A percentile compares a stretch with the other conserved stretches of the same genome.
Evolutionary conservation across 2,888 invertebrate genomes (phyloP).

Genomic region (Chironomus riparius): DNA sequence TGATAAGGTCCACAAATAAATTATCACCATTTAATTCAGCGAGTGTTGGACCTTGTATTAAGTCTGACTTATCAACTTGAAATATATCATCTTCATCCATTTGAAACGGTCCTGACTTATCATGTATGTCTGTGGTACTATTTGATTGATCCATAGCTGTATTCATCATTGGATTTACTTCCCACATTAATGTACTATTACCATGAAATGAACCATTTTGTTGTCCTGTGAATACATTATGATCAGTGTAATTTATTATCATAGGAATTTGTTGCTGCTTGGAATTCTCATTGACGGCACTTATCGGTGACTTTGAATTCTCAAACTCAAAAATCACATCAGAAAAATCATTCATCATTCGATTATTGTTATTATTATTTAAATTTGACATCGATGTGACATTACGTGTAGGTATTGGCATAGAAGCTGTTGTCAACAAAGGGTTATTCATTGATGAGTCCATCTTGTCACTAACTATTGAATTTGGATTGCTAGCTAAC

Average conservation of each 20-base stretch:
- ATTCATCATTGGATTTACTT: conserved; percentile 41
- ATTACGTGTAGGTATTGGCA: conserved; percentile 52
- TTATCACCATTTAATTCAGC: conserved; percentile 79
- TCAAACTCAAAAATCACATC: conserved; percentile 40
- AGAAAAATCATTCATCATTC: conserved; percentile 36
- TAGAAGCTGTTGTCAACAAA: conserved; percentile 48
- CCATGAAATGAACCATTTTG: conserved; percentile 15
- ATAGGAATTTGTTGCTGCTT: conserved; percentile 28
- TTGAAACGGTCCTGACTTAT: conserved; percentile 52
- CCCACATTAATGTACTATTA: conserved; percentile 42
- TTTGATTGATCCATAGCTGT: conserved; percentile 32
- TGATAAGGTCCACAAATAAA: conserved; percentile 60
- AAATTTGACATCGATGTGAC: conserved; percentile 17
- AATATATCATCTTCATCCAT: conserved; percentile 87
- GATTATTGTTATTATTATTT: conserved; percentile 36
- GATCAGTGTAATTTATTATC: conserved; percentile 29
- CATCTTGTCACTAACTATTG: conserved; percentile 21
- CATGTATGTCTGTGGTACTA: not conserved
- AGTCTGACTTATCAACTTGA: conserved; percentile 78
- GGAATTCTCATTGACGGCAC: conserved; percentile 33
- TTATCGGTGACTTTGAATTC: conserved; percentile 37
- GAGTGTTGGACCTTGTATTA: conserved; percentile 73
- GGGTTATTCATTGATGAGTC: conserved; percentile 30
- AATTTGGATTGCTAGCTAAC: conserved; percentile 19
- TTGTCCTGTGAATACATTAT: conserved; percentile 33